Evolutionary conservation across 2,113 vertebrate genomes (phyloP).

Genomic region (Plecotus auritus): DNA sequence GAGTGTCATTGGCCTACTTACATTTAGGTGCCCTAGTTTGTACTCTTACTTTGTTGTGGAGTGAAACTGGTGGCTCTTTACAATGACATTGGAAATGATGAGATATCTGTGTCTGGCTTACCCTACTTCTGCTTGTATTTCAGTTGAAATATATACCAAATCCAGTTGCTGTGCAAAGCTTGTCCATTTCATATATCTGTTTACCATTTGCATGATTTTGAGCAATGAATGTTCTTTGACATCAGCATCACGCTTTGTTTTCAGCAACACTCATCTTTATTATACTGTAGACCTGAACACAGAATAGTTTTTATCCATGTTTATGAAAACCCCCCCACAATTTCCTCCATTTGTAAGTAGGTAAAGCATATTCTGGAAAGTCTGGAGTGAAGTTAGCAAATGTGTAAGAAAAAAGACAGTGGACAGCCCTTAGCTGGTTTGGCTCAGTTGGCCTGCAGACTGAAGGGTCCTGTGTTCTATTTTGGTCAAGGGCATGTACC

Average conservation of each 20-base stretch:
- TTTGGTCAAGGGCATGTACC: too few relatives aligned
- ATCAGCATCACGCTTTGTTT: background rate
- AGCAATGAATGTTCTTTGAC: background rate
- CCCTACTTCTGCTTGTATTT: slow-evolving; percentile 15
- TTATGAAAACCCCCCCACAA: slow-evolving; percentile 15
- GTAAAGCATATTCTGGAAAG: slow-evolving; percentile 16
- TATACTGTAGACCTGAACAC: background rate
- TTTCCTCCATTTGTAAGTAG: background rate
- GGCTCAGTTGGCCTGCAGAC: too few relatives aligned
- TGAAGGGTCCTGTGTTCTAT: too few relatives aligned
- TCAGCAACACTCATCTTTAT: background rate
- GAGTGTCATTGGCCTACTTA: background rate
- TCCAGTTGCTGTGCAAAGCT: background rate
- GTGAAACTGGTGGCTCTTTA: background rate
- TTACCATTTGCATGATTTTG: slow-evolving; percentile 20
- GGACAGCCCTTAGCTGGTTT: background rate
- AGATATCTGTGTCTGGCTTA: background rate
- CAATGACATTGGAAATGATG: background rate
- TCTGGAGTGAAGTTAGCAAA: slow-evolving; percentile 40
- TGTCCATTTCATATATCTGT: background rate
- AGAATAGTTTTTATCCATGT: background rate
- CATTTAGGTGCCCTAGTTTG: background rate
- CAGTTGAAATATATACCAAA: background rate
- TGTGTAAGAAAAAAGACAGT: slow-evolving; percentile 16
- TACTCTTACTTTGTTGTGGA: background rate